These are phyloP conservation scores for Hormaphis cornu DNA, from an alignment of 1,140 invertebrate species.

Conservation along the genomic window DNA sequence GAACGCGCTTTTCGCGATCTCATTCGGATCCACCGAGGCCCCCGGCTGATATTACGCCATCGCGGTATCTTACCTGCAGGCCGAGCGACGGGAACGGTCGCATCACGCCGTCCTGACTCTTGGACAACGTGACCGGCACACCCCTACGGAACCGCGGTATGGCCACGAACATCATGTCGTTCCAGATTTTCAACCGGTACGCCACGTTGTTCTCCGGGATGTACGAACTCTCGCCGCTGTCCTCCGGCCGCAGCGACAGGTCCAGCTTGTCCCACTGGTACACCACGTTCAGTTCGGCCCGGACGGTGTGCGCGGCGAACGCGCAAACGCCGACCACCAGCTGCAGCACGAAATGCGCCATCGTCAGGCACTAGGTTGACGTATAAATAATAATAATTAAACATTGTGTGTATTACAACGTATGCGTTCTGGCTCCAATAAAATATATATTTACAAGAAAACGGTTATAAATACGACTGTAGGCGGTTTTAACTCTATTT, in stretches of 20 bases:
- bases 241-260: neutral
- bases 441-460: too few relatives aligned
- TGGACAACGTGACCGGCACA: neutral
- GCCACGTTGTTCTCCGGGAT: constrained; percentile 6
- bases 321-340: neutral
- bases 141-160: neutral
- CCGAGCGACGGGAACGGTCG: neutral
- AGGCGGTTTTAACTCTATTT: too few relatives aligned
- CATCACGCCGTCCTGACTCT: neutral
- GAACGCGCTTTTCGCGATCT: too few relatives aligned
- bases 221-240: neutral
- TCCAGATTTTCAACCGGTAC: constrained; percentile 14
- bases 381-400: too few relatives aligned
- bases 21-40: too few relatives aligned
- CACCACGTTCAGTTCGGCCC: neutral
- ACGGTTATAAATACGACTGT: too few relatives aligned
- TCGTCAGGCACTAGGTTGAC: neutral
- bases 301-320: neutral
- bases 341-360: neutral
- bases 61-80: too few relatives aligned
- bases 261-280: constrained; percentile 8
- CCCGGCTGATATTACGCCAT: too few relatives aligned
- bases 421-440: too few relatives aligned
- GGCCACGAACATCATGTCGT: constrained; percentile 2
- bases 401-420: too few relatives aligned